These are phyloP conservation scores for Gobius niger DNA, from an alignment of 2,113 vertebrate genomes.

Conservation along the genomic window DNA sequence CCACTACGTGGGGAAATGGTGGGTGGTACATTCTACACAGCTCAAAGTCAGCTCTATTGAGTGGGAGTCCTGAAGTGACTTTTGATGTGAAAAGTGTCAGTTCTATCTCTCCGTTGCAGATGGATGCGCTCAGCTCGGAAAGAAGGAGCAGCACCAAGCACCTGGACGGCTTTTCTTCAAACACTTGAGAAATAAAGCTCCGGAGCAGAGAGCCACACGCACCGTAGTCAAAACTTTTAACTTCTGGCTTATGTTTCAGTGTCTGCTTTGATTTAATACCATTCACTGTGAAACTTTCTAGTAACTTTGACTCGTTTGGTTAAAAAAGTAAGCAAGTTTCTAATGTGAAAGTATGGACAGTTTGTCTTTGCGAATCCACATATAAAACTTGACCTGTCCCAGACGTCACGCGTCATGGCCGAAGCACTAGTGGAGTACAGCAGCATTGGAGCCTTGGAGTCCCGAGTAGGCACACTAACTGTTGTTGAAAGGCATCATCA, in stretches of 20 bases:
- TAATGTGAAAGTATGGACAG: not conserved
- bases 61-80: slow-evolving; percentile 56
- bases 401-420: no score
- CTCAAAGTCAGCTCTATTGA: slow-evolving; percentile 57
- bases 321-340: not conserved
- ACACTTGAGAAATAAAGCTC: slow-evolving; percentile 46
- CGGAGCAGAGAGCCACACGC: slow-evolving; percentile 29
- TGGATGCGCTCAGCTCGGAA: slow-evolving; percentile 53
- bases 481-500: no score
- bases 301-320: slow-evolving; percentile 22
- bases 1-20: not conserved
- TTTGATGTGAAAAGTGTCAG: slow-evolving; percentile 60
- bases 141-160: slow-evolving; percentile 38
- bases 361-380: no score
- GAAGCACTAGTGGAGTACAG: no score
- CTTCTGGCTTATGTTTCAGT: slow-evolving; percentile 56
- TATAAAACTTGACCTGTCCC: no score
- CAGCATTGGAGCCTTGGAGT: no score
- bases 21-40: slow-evolving; percentile 26
- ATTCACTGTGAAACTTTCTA: slow-evolving; percentile 28
- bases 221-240: slow-evolving; percentile 58
- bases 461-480: no score
- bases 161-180: slow-evolving; percentile 46
- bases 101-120: slow-evolving; percentile 69
- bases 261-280: slow-evolving; percentile 44